Evolutionary conservation across 2,113 vertebrate genomes (phyloP).

Genomic region (Hemiprocne comata): DNA sequence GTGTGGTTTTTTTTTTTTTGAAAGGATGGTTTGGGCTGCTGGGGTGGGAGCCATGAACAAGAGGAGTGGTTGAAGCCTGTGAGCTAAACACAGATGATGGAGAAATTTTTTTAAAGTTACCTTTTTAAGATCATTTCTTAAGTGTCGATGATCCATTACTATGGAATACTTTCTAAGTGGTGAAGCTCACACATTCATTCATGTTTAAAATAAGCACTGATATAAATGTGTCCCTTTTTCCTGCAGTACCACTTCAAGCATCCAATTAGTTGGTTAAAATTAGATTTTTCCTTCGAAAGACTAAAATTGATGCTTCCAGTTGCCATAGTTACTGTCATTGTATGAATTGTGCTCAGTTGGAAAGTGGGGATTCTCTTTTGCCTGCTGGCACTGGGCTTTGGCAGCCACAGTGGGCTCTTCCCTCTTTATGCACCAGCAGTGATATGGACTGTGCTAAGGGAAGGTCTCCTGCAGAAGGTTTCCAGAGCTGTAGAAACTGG

Average conservation of each 20-base stretch:
- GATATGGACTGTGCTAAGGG: background rate
- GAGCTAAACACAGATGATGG: background rate
- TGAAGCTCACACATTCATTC: background rate
- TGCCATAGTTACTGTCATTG: constrained; percentile 33
- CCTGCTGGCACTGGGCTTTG: background rate
- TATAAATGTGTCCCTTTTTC: background rate
- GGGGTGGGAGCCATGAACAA: background rate
- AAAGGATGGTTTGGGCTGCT: background rate
- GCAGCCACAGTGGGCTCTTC: background rate
- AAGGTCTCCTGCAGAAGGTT: background rate
- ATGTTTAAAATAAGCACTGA: constrained; percentile 38
- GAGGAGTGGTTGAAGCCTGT: background rate
- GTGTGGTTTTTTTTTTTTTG: background rate
- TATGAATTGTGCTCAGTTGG: background rate
- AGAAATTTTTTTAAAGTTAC: background rate
- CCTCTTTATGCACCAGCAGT: background rate
- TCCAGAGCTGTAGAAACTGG: background rate
- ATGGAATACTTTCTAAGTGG: background rate
- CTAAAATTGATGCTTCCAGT: constrained; percentile 28
- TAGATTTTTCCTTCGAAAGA: constrained; percentile 6
- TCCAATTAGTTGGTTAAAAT: constrained; percentile 36
- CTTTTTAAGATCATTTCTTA: background rate
- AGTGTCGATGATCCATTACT: background rate
- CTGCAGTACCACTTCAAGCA: background rate
- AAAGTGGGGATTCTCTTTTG: background rate